Evolutionary conservation across 1,140 invertebrate species (phyloP), one percentile per base, ranked within the genome.

Genomic region (Chelonus insularis): DNA sequence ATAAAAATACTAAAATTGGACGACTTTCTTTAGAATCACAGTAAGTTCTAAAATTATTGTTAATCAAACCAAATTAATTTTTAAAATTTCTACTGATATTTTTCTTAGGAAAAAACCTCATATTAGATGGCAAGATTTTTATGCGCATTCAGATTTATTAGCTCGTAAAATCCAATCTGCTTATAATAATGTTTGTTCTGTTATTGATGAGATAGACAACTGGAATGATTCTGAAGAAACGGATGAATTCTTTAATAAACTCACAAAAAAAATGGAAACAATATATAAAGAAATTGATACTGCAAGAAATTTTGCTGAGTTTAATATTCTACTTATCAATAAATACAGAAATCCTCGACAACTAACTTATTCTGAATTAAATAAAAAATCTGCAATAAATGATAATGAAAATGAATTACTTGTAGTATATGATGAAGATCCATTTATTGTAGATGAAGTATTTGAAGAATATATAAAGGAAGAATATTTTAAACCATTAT

Each of bases 381-480:
- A 45, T 20, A 9, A 32, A 25, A 23, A 20, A 25, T 20, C 4
- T 18, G 47, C 14, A 11, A 3, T 21, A 29, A 11, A 2, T n/a
- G 57, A 16, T 1, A 41, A 60, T 11, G 43, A 48, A 2, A 16
- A 48, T n/a, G 34, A 73, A 21, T 32, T 65, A 18, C 52, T 63
- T 21, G n/a, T 75, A 36, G 16, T 69, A 9, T 39, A 65, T 18
- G 68, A 81, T 61, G 63, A 66, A 6, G 69, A 76, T 45, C 67
- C 66, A n/a, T 63, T 74, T 64, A 77, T 80, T 57, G 48, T 77
- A n/a, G 80, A 82, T 55, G 80, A 82, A 63, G 77, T 81, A 2
- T 82, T 80, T 55, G 79, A 81, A 62, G 79, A 78, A 21, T 80
- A 80, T 48, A 81, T 82, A 4, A 80, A 69, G 50, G 74, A 80